These are phyloP conservation scores for Coreoperca whiteheadi DNA, from an alignment of 2,113 vertebrate species.

Conservation along the genomic window DNA sequence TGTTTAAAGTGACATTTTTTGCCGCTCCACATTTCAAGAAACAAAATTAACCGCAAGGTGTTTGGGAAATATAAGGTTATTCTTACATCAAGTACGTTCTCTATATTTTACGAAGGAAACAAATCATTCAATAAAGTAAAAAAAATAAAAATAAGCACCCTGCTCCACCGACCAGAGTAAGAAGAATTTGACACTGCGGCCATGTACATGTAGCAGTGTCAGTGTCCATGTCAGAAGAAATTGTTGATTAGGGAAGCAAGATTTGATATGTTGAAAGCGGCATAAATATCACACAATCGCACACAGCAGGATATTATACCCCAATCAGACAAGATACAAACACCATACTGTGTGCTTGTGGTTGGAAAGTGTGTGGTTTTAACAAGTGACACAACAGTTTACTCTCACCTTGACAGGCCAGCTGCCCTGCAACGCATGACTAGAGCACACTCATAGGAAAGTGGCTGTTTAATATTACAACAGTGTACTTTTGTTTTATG, in stretches of 20 bases:
- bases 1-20: too few relatives aligned
- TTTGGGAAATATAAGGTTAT: too few relatives aligned
- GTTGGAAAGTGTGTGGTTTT: slow-evolving; percentile 25
- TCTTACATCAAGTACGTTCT: background rate
- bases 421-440: slow-evolving; percentile 47
- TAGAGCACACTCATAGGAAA: slow-evolving; percentile 58
- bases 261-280: background rate
- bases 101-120: background rate
- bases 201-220: background rate
- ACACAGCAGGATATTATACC: background rate
- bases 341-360: background rate
- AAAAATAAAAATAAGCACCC: background rate
- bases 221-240: background rate
- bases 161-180: too few relatives aligned
- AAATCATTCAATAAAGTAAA: background rate
- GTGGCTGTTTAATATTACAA: slow-evolving; percentile 65
- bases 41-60: background rate
- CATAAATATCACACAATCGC: background rate
- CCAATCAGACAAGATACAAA: slow-evolving; percentile 12
- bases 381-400: slow-evolving; percentile 23
- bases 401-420: slow-evolving; percentile 59
- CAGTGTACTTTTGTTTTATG: slow-evolving; percentile 44
- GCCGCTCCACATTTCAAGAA: background rate
- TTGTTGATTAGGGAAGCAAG: background rate
- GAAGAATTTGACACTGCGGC: background rate